phyloP scores from a whole-genome alignment of 2,113 vertebrate genomes.

The Archocentrus centrarchus region DNA sequence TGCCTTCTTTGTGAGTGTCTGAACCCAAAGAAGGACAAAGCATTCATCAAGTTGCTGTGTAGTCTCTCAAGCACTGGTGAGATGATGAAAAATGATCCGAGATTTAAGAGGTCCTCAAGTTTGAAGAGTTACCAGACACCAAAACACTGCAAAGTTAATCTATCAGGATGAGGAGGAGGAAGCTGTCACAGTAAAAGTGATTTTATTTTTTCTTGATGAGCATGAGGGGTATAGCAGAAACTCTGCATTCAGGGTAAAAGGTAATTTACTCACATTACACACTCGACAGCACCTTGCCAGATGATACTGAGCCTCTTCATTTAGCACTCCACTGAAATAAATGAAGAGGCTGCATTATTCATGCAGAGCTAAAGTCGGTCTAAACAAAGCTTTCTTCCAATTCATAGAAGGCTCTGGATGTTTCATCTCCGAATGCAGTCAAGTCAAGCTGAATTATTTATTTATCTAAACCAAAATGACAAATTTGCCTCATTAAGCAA shows the following conservation, averaged over 20 bases:
- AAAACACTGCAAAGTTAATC: neutral
- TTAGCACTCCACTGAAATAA: neutral
- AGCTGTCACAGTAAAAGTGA: neutral
- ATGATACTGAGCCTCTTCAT: neutral
- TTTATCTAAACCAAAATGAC: neutral
- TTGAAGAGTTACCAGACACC: neutral
- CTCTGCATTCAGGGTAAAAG: neutral
- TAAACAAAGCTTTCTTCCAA: constrained; percentile 3
- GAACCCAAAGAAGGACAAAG: neutral
- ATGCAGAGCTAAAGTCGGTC: neutral
- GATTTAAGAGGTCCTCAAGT: neutral
- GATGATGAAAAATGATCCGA: neutral
- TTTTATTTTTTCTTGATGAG: neutral
- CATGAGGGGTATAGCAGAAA: neutral
- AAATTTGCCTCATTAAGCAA: neutral
- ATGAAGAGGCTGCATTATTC: constrained; percentile 6
- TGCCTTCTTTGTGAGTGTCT: neutral
- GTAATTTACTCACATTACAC: neutral
- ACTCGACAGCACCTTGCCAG: constrained; percentile 13
- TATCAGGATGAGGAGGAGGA: neutral
- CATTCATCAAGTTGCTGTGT: neutral
- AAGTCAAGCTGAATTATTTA: neutral
- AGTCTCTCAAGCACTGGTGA: neutral
- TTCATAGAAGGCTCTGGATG: neutral
- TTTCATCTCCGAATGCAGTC: neutral